Evolutionary conservation across 2,113 vertebrate species (phyloP), one percentile per base, ranked within the genome.

Genomic region (Urocynchramus pylzowi): DNA sequence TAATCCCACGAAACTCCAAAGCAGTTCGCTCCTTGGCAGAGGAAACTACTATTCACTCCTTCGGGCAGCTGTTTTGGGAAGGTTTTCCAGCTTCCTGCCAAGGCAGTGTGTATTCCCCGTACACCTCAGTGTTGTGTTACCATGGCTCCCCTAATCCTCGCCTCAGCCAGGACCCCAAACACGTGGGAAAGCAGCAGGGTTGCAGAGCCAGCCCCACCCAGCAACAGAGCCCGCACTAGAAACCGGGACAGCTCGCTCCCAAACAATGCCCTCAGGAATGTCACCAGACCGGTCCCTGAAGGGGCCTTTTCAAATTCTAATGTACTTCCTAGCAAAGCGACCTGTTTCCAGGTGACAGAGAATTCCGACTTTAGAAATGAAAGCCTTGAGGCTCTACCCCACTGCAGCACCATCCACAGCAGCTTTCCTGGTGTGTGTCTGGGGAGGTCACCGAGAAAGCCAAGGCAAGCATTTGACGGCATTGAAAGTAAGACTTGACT

Each of bases 61-160:
- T 35, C 17, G 27, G 75, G 68, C 85, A 75, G 83, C 85, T 56
- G 79, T 87, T 94, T 70, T 2, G 16, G 57, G 61, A 81, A 92
- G 74, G 45, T 84, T 93, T 90, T 64, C 35, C 91, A 95, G 84
- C 41, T 90, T 92, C 78, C 77, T 95, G 96, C 82, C 96, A 94
- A 82, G 73, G 52, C 89, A 52, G 68, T 7, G 81, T 37, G 56
- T 78, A 64, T 30, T 47, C 61, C 84, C 37, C 7, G 4, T 17
- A 33, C 50, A 39, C 49, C 61, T 68, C 65, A 47, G 7, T 93
- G 89, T 93, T 85, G 85, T 90, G 88, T 97, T 97, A 47, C 94
- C 93, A 95, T 96, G 91, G 93, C 74, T 96, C 42, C 88, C 63
- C 74, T 87, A 89, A 94, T 76, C 73, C 84, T 39, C 2, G 21